phyloP scores from a whole-genome alignment of 2,797 vertebrate genomes.

The Phataginus tricuspis region DNA sequence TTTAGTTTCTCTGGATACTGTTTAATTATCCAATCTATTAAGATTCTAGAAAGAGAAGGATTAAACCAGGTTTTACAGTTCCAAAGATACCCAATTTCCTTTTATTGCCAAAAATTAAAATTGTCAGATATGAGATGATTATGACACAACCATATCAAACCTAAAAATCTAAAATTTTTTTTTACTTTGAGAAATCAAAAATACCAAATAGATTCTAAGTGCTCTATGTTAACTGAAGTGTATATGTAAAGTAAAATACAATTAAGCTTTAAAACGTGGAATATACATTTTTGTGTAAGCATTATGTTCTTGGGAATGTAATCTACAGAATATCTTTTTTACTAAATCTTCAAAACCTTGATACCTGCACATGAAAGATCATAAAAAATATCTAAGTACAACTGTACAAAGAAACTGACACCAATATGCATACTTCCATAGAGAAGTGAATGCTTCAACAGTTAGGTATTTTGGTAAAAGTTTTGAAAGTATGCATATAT shows the following conservation, averaged over 20 bases:
- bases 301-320: conserved; percentile 88
- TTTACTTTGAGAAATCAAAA: conserved; percentile 86
- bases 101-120: conserved; percentile 81
- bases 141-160: conserved; percentile 86
- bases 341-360: conserved; percentile 88
- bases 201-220: conserved; percentile 86
- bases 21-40: conserved; percentile 79
- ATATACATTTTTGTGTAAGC: conserved; percentile 86
- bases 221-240: conserved; percentile 86
- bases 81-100: conserved; percentile 81
- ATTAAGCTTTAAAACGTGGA: conserved; percentile 86
- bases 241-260: conserved; percentile 86
- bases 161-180: conserved; percentile 82
- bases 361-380: conserved; percentile 86
- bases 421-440: conserved; percentile 85
- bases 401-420: conserved; percentile 88
- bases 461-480: conserved; percentile 86
- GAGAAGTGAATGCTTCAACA: conserved; percentile 85
- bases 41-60: conserved; percentile 81
- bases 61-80: conserved; percentile 83
- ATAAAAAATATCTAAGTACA: conserved; percentile 87
- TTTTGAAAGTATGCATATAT: conserved; percentile 85
- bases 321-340: conserved; percentile 85
- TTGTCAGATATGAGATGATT: conserved; percentile 85
- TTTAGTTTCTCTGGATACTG: conserved; percentile 83